phyloP scores from a whole-genome alignment of 2,888 invertebrate species.

The Chouioia cunea region DNA sequence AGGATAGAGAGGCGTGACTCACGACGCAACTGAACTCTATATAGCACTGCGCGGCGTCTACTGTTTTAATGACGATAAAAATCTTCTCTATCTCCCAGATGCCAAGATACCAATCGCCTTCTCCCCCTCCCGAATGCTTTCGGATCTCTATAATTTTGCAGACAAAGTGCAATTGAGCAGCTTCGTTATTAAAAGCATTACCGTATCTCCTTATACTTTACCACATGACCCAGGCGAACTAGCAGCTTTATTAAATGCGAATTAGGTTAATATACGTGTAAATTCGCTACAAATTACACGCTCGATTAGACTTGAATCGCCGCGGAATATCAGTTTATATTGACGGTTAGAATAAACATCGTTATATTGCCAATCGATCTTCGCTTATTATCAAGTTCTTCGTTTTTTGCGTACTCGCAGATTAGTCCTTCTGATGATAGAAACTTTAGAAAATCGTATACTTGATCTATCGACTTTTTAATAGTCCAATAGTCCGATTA shows the following conservation, averaged over 20 bases:
- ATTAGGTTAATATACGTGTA: conserved; percentile 31
- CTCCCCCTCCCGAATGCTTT: no score
- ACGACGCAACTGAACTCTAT: conserved; percentile 38
- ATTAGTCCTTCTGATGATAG: no score
- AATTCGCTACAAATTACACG: conserved; percentile 16
- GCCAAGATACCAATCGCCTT: conserved; percentile 37
- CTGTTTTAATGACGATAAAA: conserved; percentile 46
- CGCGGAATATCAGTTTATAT: no score
- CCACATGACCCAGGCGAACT: conserved; percentile 5
- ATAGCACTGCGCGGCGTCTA: conserved; percentile 20
- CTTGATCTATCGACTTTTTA: no score
- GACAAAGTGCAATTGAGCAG: conserved; percentile 30
- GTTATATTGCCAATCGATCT: no score
- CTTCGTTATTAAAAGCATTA: conserved; percentile 39
- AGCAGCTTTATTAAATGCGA: conserved; percentile 30
- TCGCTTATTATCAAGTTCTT: no score
- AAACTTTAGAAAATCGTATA: no score
- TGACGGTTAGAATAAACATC: no score
- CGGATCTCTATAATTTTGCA: conserved; percentile 40
- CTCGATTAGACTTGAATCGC: background rate
- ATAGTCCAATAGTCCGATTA: no score
- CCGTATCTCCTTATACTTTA: background rate
- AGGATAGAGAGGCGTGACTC: conserved; percentile 50
- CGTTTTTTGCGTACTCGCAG: no score
- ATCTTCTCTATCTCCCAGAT: conserved; percentile 34